Evolutionary conservation across 2,888 invertebrate genomes (phyloP).

Genomic region (Machimus atricapillus): DNA sequence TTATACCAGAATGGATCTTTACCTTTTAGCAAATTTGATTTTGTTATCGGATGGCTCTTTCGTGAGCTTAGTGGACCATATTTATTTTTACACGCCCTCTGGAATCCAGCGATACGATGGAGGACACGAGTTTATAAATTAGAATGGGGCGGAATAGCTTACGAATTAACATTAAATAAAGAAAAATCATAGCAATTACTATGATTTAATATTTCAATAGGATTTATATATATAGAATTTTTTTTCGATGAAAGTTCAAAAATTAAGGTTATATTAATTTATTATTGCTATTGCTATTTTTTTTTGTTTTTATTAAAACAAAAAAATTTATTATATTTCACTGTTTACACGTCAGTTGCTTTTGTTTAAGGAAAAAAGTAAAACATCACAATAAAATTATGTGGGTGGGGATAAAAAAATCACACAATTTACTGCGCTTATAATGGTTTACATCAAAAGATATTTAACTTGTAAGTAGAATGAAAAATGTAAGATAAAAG

Average conservation of each 20-base stretch:
- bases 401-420: not conserved
- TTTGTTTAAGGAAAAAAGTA: too few species aligned
- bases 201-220: not conserved
- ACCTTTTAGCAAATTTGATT: slow-evolving; percentile 94
- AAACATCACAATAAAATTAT: too few species aligned
- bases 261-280: not conserved
- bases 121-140: slow-evolving; percentile 88
- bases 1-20: slow-evolving; percentile 83
- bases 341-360: not conserved
- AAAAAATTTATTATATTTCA: not conserved
- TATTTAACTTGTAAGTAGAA: not conserved
- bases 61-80: slow-evolving; percentile 91
- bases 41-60: slow-evolving; percentile 92
- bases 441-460: not conserved
- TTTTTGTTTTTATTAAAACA: not conserved
- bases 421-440: not conserved
- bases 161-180: slow-evolving; percentile 70
- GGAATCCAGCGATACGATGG: slow-evolving; percentile 92
- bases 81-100: slow-evolving; percentile 84
- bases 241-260: not conserved
- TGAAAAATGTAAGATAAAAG: not conserved
- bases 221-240: not conserved
- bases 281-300: too few species aligned
- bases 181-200: slow-evolving; percentile 32
- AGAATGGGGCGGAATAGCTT: slow-evolving; percentile 94